phyloP scores from a whole-genome alignment of 2,888 invertebrate genomes.

The Aradus depressus region DNA sequence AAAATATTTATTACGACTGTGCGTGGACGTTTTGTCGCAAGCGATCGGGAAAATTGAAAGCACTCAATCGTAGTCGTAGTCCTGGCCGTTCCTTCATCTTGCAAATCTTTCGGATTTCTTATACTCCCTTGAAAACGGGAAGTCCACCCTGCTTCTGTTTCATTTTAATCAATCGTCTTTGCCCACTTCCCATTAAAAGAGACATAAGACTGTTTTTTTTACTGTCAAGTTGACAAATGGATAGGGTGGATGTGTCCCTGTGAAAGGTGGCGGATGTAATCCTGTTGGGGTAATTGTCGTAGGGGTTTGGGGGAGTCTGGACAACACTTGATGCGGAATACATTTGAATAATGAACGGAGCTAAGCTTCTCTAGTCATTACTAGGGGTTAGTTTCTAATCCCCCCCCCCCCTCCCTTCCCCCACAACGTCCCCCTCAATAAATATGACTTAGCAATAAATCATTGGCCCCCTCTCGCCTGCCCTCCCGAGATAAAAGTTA shows the following conservation, averaged over 20 bases:
- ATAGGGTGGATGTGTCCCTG: background rate
- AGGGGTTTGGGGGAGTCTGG: conserved; percentile 5
- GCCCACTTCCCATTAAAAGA: no score
- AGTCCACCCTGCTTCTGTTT: no score
- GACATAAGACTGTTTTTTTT: no score
- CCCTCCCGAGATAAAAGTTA: conserved; percentile 9
- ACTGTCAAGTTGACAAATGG: background rate
- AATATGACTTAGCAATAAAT: conserved; percentile 13
- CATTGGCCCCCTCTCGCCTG: conserved; percentile 16
- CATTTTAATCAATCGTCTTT: no score
- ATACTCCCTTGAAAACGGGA: no score
- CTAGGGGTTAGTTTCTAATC: conserved; percentile 15
- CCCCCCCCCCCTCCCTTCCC: background rate
- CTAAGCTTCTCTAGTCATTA: conserved; percentile 9
- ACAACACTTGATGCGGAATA: conserved; percentile 17
- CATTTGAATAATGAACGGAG: conserved; percentile 11
- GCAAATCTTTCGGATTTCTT: no score
- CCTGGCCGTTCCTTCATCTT: no score
- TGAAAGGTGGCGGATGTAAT: conserved; percentile 10
- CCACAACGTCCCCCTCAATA: conserved; percentile 8
- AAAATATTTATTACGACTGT: no score
- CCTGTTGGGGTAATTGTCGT: conserved; percentile 10
- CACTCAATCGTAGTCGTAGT: no score
- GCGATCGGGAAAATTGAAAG: no score
- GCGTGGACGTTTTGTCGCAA: no score